Base-by-base conservation (phyloP, 2,797 vertebrate species). In the Micropoecilia bifurca region DNA sequence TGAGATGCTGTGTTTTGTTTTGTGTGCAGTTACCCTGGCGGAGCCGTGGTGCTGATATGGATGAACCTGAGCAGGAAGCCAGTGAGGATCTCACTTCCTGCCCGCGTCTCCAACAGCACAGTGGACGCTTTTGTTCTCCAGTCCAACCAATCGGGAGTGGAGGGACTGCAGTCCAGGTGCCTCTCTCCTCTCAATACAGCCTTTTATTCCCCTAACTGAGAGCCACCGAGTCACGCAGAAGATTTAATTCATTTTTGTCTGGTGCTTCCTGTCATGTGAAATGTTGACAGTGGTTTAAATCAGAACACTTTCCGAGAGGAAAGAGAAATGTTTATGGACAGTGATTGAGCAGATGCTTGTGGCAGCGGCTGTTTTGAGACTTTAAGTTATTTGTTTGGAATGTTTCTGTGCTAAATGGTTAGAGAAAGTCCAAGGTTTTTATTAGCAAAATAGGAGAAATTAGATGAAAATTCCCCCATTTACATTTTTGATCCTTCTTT, bases 61-160 rank as follows among this genome's bases (percentile, higher is more conserved):
- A 87, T 99, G 93, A 99, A 99, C 90, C 94, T 99, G 71, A 90
- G 95, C n/a, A 89, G 93, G 0, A 46, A 80, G 6, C 92, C 95
- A 18, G 92, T 94, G 45, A 78, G 47, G 28, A 75, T 99, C 83
- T 83, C 79, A 10, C 71, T 97, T 5, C 97, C 97, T 0, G 12
- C 33, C 2, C 28, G 79, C 4, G 78, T 96, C 13, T 88, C 74
- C 0, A 93, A 90, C 80, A 95, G 96, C 85, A 91, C 93, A 0
- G 93, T 97, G 81, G 96, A 98, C 75, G 96, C 96, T 47, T 99
- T 98, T 88, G 93, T 99, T 25, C 84, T 99, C 3, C 88, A 96
- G 91, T 95, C 97, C 2, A 93, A 88, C 6, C 84, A 43, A 71
- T 47, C 90, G 0, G 96, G 96, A 57, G 86, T 94, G 71, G 94